phyloP scores from a whole-genome alignment of 64 coral and sea anemone genomes.

The Montipora efflorescens region DNA sequence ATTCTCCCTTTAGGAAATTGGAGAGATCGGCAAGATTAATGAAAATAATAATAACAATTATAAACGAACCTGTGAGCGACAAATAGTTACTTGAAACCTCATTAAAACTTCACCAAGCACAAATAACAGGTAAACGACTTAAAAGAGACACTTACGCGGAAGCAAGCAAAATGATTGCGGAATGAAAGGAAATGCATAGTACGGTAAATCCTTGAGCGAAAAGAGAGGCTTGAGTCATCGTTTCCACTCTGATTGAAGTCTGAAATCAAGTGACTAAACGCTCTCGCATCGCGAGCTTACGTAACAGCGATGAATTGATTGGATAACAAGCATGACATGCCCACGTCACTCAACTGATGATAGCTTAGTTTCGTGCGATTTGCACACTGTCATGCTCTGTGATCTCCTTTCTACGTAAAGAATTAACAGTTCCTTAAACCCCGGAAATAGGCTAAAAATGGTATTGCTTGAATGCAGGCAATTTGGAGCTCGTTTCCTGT shows the following conservation, averaged over 20 bases:
- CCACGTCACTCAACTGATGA: conserved; percentile 32
- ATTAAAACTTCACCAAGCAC: conserved; percentile 36
- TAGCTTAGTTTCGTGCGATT: neutral
- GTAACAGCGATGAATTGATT: conserved; percentile 25
- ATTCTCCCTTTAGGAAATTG: neutral
- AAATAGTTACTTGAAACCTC: conserved; percentile 45
- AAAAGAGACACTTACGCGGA: neutral
- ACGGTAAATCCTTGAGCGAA: conserved; percentile 5
- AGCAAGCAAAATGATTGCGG: neutral
- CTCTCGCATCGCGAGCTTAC: neutral
- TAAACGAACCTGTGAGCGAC: neutral
- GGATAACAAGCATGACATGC: conserved; percentile 12
- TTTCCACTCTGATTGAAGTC: conserved; percentile 5
- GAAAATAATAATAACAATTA: neutral
- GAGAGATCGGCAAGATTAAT: neutral
- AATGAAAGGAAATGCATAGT: conserved; percentile 19
- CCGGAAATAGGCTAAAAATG: conserved; percentile 43
- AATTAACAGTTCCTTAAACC: conserved; percentile 58
- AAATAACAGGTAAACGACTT: neutral
- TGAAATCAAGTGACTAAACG: conserved; percentile 38
- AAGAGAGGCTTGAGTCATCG: conserved; percentile 12
- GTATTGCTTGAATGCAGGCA: conserved; percentile 56
- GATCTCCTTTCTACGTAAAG: conserved; percentile 53
- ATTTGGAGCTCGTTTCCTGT: conserved; percentile 48
- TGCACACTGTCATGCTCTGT: conserved; percentile 29